phyloP scores from a whole-genome alignment of 92 coral and sea anemone species.

The Parazoanthus atlanticus region DNA sequence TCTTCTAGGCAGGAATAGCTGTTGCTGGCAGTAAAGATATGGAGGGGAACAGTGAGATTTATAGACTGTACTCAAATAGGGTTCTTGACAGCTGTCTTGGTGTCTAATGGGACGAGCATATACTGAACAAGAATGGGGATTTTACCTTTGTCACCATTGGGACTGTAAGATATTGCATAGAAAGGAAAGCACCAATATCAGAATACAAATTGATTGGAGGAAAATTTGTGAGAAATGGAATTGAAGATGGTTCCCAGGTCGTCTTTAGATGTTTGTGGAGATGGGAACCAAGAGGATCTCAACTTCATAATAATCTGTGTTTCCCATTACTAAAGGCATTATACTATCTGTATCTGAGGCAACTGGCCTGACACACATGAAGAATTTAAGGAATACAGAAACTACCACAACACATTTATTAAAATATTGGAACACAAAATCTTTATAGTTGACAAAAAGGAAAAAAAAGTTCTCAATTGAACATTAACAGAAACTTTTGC shows the following conservation, averaged over 20 bases:
- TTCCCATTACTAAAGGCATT: too few species aligned
- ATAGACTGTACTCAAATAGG: conserved; percentile 24
- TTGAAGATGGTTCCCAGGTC: conserved; percentile 36
- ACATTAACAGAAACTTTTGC: conserved; percentile 1
- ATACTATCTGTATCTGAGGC: too few species aligned
- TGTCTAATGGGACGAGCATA: conserved; percentile 56
- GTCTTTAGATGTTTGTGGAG: conserved; percentile 59
- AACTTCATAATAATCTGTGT: background rate
- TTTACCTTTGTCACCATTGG: conserved; percentile 49
- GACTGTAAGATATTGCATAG: conserved; percentile 56
- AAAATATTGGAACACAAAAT: too few species aligned
- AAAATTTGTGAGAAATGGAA: conserved; percentile 47
- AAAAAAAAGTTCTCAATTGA: too few species aligned
- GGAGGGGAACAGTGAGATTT: conserved; percentile 45
- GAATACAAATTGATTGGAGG: conserved; percentile 66
- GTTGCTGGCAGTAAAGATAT: background rate
- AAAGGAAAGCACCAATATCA: conserved; percentile 36
- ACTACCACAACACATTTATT: too few species aligned
- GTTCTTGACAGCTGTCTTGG: conserved; percentile 52
- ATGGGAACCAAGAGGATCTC: conserved; percentile 48
- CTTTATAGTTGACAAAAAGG: too few species aligned
- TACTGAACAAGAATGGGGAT: conserved; percentile 57
- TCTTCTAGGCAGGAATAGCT: conserved; percentile 45
- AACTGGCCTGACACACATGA: too few species aligned
- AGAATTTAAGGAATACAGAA: too few species aligned